A percentile compares a stretch with the other conserved stretches of the same genome.
These are phyloP conservation scores for Siphamia tubifer DNA, from an alignment of 2,113 vertebrate genomes.

Conservation along the genomic window DNA sequence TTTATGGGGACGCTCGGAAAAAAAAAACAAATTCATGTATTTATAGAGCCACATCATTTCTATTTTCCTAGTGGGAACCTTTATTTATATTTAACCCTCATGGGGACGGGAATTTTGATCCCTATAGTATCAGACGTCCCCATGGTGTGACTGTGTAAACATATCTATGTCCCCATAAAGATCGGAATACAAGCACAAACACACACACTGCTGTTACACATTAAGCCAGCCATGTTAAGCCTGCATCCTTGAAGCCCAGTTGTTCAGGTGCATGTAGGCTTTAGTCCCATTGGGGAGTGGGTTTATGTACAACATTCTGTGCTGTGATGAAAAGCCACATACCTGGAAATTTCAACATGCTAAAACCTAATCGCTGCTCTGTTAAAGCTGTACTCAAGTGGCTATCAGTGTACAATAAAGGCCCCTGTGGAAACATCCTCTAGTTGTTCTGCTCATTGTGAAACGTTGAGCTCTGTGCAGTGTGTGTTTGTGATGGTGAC, in stretches of 20 bases:
- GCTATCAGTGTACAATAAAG: neutral
- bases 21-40: too few species aligned
- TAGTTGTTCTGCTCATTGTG: neutral
- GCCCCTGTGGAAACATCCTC: neutral
- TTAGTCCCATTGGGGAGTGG: neutral
- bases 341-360: neutral
- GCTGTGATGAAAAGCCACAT: neutral
- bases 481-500: conserved; percentile 1
- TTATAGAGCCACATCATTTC: too few species aligned
- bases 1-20: too few species aligned
- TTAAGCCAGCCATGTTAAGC: neutral
- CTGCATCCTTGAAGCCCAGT: neutral
- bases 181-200: too few species aligned
- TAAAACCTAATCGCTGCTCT: neutral
- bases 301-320: neutral
- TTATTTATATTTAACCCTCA: too few species aligned
- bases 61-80: too few species aligned
- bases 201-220: too few species aligned
- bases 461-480: neutral
- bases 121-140: too few species aligned
- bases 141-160: too few species aligned
- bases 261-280: neutral
- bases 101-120: too few species aligned
- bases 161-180: too few species aligned
- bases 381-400: neutral